These are phyloP conservation scores for Ceratosolen fusciceps DNA, from an alignment of 1,140 invertebrate genomes.

Conservation along the genomic window DNA sequence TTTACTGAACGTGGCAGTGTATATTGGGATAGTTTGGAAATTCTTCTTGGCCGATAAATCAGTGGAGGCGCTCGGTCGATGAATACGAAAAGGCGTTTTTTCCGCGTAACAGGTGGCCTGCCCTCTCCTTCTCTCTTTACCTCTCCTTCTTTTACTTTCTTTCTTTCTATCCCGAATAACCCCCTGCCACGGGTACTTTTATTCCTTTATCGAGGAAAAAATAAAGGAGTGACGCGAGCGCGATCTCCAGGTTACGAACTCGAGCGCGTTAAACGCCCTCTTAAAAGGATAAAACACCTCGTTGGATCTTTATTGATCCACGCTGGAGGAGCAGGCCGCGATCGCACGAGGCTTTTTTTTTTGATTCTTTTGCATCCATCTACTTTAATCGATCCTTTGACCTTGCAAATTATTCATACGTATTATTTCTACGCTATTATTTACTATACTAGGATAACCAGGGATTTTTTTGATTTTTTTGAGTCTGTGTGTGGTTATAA, in stretches of 20 bases:
- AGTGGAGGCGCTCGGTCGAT: constrained; percentile 63
- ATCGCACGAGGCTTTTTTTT: too few relatives aligned
- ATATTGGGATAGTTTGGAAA: constrained; percentile 15
- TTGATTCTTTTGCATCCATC: too few relatives aligned
- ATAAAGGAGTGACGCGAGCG: too few relatives aligned
- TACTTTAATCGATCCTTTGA: too few relatives aligned
- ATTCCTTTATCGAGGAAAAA: constrained; percentile 67
- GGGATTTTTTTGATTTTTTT: neutral
- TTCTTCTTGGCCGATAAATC: constrained; percentile 66
- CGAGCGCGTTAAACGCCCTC: constrained; percentile 64
- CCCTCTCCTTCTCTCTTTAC: constrained; percentile 63
- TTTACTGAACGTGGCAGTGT: neutral
- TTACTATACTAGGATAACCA: too few relatives aligned
- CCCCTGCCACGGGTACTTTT: too few relatives aligned
- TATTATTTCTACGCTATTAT: too few relatives aligned
- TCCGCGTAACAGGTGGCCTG: constrained; percentile 68
- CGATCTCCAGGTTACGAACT: constrained; percentile 65
- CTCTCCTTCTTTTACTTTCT: constrained; percentile 43
- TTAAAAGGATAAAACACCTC: constrained; percentile 66
- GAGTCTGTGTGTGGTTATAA: neutral
- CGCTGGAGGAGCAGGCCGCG: too few relatives aligned
- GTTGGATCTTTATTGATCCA: constrained; percentile 47
- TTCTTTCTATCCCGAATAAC: too few relatives aligned
- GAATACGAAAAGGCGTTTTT: constrained; percentile 61
- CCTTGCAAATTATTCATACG: too few relatives aligned